These are phyloP conservation scores for Saxicola maurus DNA, from an alignment of 2,797 vertebrate genomes.

Conservation along the genomic window DNA sequence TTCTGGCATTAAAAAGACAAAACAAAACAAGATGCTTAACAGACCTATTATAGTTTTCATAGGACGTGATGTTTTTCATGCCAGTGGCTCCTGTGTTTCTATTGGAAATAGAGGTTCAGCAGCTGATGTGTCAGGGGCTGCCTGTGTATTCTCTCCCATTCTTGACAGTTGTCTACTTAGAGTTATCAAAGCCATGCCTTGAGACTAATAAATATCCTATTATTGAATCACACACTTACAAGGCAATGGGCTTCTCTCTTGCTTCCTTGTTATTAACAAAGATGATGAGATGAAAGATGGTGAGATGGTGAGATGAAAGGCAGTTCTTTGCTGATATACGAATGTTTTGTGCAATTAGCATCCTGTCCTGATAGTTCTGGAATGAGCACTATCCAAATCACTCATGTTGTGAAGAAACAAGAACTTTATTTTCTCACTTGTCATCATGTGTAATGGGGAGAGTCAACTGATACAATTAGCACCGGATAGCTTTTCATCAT, in stretches of 20 bases:
- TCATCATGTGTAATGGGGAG: neutral
- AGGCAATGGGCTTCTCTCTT: neutral
- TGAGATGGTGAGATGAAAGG: neutral
- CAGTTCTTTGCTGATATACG: neutral
- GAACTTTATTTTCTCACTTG: neutral
- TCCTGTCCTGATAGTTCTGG: neutral
- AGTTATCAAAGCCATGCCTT: neutral
- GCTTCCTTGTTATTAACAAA: neutral
- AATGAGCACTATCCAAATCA: neutral
- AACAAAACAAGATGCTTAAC: neutral
- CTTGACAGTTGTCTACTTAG: neutral
- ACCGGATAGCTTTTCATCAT: neutral
- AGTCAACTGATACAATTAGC: neutral
- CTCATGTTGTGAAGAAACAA: neutral
- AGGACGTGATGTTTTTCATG: neutral
- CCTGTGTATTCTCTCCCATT: neutral
- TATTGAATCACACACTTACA: rapidly evolving
- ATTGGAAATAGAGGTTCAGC: neutral
- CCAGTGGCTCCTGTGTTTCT: neutral
- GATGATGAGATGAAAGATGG: neutral
- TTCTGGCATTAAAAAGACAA: neutral
- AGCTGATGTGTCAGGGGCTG: neutral
- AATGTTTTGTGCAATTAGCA: neutral
- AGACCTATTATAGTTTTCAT: neutral
- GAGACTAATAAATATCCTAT: neutral